These are phyloP conservation scores for Venusia cambrica DNA, from an alignment of 2,888 invertebrate species.

Conservation along the genomic window DNA sequence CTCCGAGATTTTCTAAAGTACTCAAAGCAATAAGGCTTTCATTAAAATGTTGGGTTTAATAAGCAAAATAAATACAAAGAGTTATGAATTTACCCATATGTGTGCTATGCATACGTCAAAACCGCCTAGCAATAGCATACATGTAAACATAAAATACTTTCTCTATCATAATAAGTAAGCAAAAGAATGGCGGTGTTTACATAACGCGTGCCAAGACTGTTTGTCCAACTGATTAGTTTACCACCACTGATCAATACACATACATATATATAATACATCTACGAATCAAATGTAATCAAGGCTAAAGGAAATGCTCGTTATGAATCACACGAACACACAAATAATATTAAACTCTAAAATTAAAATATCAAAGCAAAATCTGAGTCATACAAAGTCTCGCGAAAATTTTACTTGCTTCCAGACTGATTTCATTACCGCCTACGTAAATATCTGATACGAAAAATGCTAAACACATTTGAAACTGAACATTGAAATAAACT, in stretches of 20 bases:
- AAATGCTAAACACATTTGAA: constrained; percentile 27
- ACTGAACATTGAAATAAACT: constrained; percentile 11
- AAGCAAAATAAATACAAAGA: too few species aligned
- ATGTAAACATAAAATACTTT: constrained; percentile 23
- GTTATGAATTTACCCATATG: too few species aligned
- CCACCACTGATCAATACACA: constrained; percentile 32
- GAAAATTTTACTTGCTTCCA: constrained; percentile 25
- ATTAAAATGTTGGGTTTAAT: too few species aligned
- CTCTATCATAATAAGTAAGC: constrained; percentile 29
- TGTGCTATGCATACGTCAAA: constrained; percentile 1
- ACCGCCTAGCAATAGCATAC: not conserved
- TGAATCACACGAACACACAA: constrained; percentile 25
- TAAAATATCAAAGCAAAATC: constrained; percentile 16
- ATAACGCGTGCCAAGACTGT: constrained; percentile 46
- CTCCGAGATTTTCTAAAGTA: too few species aligned
- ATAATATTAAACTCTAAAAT: constrained; percentile 15
- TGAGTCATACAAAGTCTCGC: constrained; percentile 26
- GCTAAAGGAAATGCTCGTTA: constrained; percentile 21
- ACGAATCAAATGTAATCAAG: constrained; percentile 26
- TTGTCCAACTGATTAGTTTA: constrained; percentile 58
- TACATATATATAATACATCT: constrained; percentile 12
- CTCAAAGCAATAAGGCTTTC: too few species aligned
- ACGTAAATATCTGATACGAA: constrained; percentile 20
- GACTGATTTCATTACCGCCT: constrained; percentile 21
- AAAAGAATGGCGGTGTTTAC: constrained; percentile 45